Percentiles rank a stretch among this genome's conserved stretches.
These are phyloP conservation scores for Mythimna ferrago DNA, from an alignment of 2,888 invertebrate species.

Conservation along the genomic window DNA sequence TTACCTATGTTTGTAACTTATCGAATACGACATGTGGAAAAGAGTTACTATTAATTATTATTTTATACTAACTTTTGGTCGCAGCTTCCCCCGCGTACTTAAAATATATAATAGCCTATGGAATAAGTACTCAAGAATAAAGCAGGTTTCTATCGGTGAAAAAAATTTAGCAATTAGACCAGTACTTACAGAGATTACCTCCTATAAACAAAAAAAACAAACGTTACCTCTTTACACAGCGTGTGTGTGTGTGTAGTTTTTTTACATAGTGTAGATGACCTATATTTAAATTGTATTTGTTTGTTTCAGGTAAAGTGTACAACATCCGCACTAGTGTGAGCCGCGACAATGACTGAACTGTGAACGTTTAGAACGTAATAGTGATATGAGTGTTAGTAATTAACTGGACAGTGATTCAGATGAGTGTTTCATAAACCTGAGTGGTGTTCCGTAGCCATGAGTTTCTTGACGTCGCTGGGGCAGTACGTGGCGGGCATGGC, in stretches of 20 bases:
- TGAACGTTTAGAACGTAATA: conserved; percentile 24
- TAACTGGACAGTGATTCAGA: conserved; percentile 57
- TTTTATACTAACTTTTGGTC: too few relatives aligned
- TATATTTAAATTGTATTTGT: conserved; percentile 5
- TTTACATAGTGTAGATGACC: too few relatives aligned
- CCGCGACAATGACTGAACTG: conserved; percentile 28
- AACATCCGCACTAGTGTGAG: conserved; percentile 1
- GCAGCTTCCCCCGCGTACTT: too few relatives aligned
- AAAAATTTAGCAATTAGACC: too few relatives aligned
- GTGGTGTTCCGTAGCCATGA: conserved; percentile 90
- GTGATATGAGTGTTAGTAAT: conserved; percentile 44
- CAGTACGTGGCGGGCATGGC: conserved; percentile 96
- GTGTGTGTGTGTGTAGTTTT: too few relatives aligned
- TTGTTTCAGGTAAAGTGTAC: conserved; percentile 41
- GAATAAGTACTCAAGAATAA: too few relatives aligned
- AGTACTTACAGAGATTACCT: too few relatives aligned
- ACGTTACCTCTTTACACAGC: too few relatives aligned
- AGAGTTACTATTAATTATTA: conserved; percentile 23
- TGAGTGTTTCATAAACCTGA: conserved; percentile 66
- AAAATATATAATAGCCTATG: too few relatives aligned
- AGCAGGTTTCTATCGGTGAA: too few relatives aligned
- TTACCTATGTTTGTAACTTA: conserved; percentile 7
- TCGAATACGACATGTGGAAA: background rate
- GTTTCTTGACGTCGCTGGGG: conserved; percentile 96
- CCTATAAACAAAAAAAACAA: too few relatives aligned